phyloP scores from a whole-genome alignment of 2,113 vertebrate species.

The Ammospiza caudacuta region DNA sequence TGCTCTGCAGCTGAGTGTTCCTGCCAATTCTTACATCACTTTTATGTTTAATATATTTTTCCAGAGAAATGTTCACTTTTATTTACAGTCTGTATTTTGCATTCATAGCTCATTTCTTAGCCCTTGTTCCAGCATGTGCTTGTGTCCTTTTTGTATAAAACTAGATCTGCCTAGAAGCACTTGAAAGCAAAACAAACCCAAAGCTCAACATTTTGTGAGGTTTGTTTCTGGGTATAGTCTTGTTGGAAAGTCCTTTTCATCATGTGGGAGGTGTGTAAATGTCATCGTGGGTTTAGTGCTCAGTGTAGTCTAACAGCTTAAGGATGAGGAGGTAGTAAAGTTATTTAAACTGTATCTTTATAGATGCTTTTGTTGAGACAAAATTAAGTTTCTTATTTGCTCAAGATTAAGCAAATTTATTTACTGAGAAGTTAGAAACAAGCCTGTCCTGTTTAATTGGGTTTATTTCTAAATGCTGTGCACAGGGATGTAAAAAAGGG shows the following conservation, averaged over 20 bases:
- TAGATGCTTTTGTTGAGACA: background rate
- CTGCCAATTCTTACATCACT: constrained; percentile 41
- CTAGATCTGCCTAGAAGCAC: background rate
- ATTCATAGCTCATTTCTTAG: background rate
- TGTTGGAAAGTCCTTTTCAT: background rate
- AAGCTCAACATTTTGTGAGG: background rate
- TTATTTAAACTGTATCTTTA: constrained; percentile 9
- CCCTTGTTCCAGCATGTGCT: background rate
- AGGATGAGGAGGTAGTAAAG: background rate
- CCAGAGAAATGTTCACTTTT: background rate
- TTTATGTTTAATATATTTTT: constrained; percentile 2
- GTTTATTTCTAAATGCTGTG: background rate
- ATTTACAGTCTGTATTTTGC: background rate
- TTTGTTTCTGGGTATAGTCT: background rate
- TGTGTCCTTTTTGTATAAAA: background rate
- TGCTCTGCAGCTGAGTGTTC: background rate
- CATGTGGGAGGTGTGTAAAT: background rate
- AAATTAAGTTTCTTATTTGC: constrained; percentile 4
- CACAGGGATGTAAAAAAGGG: background rate
- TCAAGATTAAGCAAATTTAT: background rate
- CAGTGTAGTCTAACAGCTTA: background rate
- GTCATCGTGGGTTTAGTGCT: background rate
- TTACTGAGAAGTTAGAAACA: background rate
- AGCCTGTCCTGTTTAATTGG: background rate
- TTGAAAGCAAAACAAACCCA: background rate